Conservation (phyloP, 2,888 invertebrate genomes). For the Caenorhabditis zanzibari region DNA sequence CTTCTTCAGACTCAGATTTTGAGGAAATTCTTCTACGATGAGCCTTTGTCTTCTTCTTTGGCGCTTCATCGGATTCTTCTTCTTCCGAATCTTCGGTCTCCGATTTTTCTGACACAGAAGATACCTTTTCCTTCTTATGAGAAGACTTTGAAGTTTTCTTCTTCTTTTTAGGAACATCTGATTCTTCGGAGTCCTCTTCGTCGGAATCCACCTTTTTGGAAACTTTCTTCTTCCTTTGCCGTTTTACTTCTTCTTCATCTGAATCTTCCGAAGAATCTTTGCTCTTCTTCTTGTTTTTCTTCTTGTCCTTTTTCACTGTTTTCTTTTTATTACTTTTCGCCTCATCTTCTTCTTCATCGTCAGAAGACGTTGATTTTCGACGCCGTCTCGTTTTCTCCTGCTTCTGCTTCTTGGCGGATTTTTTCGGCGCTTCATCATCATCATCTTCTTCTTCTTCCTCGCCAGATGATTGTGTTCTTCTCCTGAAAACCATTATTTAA, state of each 20-base stretch:
- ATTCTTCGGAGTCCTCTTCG: constrained; percentile 28
- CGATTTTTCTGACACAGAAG: background rate
- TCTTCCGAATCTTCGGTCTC: constrained; percentile 4
- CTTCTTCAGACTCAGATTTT: background rate
- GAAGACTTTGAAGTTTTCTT: constrained; percentile 13
- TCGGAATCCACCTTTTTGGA: constrained; percentile 2
- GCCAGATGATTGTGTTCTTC: constrained; percentile 18
- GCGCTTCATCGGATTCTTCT: too few species aligned
- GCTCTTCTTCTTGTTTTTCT: constrained; percentile 20
- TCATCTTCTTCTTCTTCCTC: constrained; percentile 32
- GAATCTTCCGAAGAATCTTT: constrained; percentile 13
- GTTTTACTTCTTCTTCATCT: constrained; percentile 11
- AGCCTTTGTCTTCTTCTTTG: too few species aligned
- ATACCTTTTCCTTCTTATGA: background rate
- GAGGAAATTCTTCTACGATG: too few species aligned
- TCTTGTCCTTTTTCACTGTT: constrained; percentile 8
- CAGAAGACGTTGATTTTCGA: background rate
- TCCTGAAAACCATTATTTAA: constrained; percentile 46
- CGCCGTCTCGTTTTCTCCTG: constrained; percentile 5
- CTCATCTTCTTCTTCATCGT: background rate
- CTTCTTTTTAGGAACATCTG: constrained; percentile 3
- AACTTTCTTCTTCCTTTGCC: background rate
- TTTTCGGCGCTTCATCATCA: constrained; percentile 12
- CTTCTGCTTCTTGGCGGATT: too few species aligned
- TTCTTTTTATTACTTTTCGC: background rate